Evolutionary conservation across 2,888 invertebrate species (phyloP).

Genomic region (Drosophila anomalata): DNA sequence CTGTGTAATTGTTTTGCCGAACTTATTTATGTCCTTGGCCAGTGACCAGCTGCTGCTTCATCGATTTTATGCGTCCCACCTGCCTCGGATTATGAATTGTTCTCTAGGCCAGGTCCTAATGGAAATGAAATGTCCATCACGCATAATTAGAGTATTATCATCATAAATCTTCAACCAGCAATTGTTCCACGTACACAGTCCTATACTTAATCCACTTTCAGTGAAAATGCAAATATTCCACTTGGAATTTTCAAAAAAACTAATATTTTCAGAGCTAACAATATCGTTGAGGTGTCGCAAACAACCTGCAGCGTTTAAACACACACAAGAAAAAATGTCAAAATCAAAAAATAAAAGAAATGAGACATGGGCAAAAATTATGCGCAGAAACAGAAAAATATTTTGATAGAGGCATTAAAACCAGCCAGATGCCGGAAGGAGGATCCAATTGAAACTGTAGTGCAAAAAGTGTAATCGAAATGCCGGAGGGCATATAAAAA

Average conservation of each 20-base stretch:
- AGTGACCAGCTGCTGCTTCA: conserved; percentile 32
- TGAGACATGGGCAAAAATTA: conserved; percentile 22
- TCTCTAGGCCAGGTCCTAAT: conserved; percentile 26
- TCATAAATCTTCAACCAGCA: background rate
- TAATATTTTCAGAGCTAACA: conserved; percentile 32
- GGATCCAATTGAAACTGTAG: conserved; percentile 3
- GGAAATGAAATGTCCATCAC: conserved; percentile 5
- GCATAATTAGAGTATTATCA: background rate
- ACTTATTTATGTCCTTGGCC: conserved; percentile 13
- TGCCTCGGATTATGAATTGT: conserved; percentile 20
- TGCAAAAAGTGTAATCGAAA: conserved; percentile 49
- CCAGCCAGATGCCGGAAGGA: conserved; percentile 31
- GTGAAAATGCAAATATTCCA: conserved; percentile 4
- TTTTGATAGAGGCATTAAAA: conserved; percentile 35
- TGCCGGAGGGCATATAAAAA: conserved; percentile 59
- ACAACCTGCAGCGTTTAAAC: conserved; percentile 17
- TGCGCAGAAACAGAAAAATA: conserved; percentile 34
- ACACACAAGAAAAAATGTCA: conserved; percentile 11
- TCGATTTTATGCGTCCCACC: conserved; percentile 33
- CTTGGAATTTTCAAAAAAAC: conserved; percentile 15
- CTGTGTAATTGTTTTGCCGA: background rate
- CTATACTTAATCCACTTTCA: background rate
- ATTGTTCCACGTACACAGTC: background rate
- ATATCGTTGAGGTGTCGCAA: conserved; percentile 41
- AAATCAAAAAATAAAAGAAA: conserved; percentile 26